phyloP scores from a whole-genome alignment of 2,888 invertebrate genomes.

The Spilosoma lubricipeda region DNA sequence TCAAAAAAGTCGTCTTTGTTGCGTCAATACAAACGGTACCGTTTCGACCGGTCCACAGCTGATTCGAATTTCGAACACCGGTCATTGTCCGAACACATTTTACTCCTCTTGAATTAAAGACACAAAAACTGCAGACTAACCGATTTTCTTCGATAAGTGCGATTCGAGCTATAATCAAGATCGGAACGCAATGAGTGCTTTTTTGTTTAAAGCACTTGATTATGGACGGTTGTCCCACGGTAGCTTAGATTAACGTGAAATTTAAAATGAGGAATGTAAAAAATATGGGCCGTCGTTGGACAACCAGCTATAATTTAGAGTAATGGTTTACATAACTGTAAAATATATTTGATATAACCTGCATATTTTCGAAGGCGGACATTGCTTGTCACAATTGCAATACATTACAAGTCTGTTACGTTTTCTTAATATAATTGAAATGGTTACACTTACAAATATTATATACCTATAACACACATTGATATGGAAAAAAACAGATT shows the following conservation, averaged over 20 bases:
- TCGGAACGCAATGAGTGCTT: constrained; percentile 8
- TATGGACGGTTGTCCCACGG: constrained; percentile 20
- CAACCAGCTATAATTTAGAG: constrained; percentile 2
- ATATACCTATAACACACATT: not conserved
- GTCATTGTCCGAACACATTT: constrained; percentile 47
- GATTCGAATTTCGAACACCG: constrained; percentile 44
- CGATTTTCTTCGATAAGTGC: constrained; percentile 14
- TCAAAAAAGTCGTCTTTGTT: not conserved
- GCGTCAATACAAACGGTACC: constrained; percentile 54
- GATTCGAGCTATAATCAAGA: constrained; percentile 21
- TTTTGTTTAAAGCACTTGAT: constrained; percentile 16
- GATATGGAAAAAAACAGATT: not conserved
- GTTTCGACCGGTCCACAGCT: constrained; percentile 55
- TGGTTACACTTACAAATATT: not conserved
- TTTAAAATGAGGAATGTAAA: not conserved
- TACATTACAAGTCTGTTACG: not conserved
- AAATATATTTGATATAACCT: constrained; percentile 1
- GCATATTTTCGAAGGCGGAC: not conserved
- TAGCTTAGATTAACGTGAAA: constrained; percentile 1
- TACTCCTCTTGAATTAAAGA: constrained; percentile 42
- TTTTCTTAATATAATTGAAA: not conserved
- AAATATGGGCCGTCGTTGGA: not conserved
- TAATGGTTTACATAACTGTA: not conserved
- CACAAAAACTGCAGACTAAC: constrained; percentile 42
- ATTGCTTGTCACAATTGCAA: not conserved